Conservation (phyloP, 2,888 invertebrate species). For the Patella caerulea region DNA sequence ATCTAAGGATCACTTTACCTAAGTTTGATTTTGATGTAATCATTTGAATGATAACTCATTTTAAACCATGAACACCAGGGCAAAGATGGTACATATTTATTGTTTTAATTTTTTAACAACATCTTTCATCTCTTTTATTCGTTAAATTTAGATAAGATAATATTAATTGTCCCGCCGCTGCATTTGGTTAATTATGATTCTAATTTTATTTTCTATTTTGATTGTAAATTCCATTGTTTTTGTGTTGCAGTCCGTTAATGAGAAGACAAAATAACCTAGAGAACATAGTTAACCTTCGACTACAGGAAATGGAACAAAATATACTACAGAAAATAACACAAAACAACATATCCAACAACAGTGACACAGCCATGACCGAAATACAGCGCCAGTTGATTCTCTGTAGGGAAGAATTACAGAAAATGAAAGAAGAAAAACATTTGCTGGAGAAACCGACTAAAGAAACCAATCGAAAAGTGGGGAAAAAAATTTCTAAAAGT, state of each 20-base stretch:
- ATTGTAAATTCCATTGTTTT: not conserved
- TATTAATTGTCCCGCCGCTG: too few species aligned
- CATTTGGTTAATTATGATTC: too few species aligned
- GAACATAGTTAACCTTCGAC: constrained; percentile 46
- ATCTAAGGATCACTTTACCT: too few species aligned
- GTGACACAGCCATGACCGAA: constrained; percentile 32
- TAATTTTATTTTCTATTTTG: not conserved
- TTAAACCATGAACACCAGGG: too few species aligned
- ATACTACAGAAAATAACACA: constrained; percentile 42
- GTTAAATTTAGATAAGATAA: too few species aligned
- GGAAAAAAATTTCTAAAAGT: not conserved
- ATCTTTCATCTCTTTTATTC: too few species aligned
- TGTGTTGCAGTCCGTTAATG: constrained; percentile 50
- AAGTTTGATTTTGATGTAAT: too few species aligned
- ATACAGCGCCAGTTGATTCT: constrained; percentile 45
- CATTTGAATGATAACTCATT: too few species aligned
- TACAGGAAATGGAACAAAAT: constrained; percentile 51
- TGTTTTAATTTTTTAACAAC: too few species aligned
- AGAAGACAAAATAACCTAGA: constrained; percentile 52
- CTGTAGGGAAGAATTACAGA: constrained; percentile 42
- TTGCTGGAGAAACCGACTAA: not conserved
- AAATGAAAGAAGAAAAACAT: constrained; percentile 29
- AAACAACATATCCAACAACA: not conserved
- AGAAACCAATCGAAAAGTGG: not conserved
- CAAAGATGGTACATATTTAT: too few species aligned